Base-by-base conservation (phyloP, 2,113 vertebrate species). In the Coreoperca whiteheadi region DNA sequence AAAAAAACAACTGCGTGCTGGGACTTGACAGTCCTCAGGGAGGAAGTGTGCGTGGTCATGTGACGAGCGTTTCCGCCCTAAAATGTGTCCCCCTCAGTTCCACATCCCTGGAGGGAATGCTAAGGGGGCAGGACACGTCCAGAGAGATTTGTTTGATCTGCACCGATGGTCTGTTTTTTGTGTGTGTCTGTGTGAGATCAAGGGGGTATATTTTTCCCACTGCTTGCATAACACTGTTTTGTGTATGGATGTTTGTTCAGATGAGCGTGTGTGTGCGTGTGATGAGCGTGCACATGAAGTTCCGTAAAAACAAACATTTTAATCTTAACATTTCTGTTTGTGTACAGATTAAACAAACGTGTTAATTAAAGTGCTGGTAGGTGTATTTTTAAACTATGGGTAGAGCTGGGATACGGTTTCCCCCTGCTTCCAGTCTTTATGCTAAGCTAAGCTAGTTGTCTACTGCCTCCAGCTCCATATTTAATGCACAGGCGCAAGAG, bases 81-180 rank as follows among this genome's bases (percentile, higher is more conserved):
- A 91, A 86, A 88, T 34, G 56, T 79, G 71, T 74, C 54, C 74
- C 83, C 32, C 50, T 73, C 61, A 75, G 69, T 87, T 77, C n/a
- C 59, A 39, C 56, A 66, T 87, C 75, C 37, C 71, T 43, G 64
- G 51, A 37, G 70, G 34, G 34, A 67, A 11, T 48, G 72, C 79
- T 67, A 51, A 77, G 32, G 59, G 86, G 72, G 54, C 51, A 75
- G 80, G 78, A 84, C 82, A 87, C 21, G 61, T 90, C 90, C 84
- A 91, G 59, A 90, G 82, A 91, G 77, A 92, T 94, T 92, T 87
- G 87, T 88, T 83, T 89, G 77, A 89, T 89, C 75, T 85, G 83
- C 66, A 79, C 85, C 43, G 46, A 73, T 74, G 64, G 30, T 75
- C 59, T 83, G 64, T 69, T 68, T 69, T 43, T 21, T 79, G 39